These are phyloP conservation scores for Panulirus ornatus DNA, from an alignment of 1,140 invertebrate species.

Conservation along the genomic window DNA sequence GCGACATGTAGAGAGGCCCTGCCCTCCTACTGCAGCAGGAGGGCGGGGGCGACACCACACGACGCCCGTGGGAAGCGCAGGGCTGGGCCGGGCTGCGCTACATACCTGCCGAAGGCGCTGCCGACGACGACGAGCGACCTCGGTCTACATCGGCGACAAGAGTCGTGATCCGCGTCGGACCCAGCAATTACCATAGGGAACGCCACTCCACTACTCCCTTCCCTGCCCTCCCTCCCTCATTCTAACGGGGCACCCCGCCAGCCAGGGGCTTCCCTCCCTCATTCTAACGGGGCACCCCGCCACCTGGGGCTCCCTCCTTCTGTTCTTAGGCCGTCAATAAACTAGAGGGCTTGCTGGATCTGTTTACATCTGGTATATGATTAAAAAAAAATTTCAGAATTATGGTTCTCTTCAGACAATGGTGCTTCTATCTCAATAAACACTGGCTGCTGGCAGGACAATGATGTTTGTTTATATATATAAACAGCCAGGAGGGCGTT, in stretches of 20 bases:
- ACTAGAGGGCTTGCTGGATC: not conserved
- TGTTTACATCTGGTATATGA: not conserved
- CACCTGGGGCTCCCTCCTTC: not conserved
- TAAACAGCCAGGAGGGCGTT: not conserved
- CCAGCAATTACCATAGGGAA: not conserved
- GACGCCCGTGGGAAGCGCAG: too few relatives aligned
- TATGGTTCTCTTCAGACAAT: not conserved
- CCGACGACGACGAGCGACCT: not conserved
- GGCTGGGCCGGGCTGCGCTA: too few relatives aligned
- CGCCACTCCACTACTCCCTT: too few relatives aligned
- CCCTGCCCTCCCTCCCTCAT: too few relatives aligned
- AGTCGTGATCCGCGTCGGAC: not conserved
- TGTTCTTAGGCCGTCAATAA: not conserved
- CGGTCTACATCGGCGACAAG: not conserved
- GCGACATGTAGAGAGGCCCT: too few relatives aligned
- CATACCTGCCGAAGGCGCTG: too few relatives aligned
- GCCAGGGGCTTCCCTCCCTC: too few relatives aligned
- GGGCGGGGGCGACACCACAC: too few relatives aligned
- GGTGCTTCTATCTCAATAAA: not conserved
- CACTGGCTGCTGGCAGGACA: not conserved
- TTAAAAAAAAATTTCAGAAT: not conserved
- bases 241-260: not conserved
- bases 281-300: not conserved
- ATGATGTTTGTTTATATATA: not conserved
- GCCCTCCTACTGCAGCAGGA: too few relatives aligned